Evolutionary conservation across 1,140 invertebrate genomes (phyloP).

Genomic region (Zaprionus ornatus): DNA sequence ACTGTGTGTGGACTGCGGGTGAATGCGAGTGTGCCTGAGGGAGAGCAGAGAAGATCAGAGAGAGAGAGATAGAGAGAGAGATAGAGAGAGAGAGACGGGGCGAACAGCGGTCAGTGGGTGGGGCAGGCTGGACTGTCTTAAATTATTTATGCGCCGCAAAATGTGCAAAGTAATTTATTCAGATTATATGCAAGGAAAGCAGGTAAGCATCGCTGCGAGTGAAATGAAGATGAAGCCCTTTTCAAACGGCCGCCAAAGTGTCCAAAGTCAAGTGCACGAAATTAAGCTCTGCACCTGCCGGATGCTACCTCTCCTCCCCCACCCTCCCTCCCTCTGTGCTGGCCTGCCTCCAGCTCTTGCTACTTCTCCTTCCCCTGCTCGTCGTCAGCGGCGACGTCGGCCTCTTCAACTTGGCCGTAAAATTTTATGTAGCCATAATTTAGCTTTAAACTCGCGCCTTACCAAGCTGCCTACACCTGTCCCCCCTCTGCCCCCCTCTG

Average conservation of each 20-base stretch:
- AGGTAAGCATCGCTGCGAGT: conserved; percentile 57
- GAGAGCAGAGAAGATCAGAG: no score
- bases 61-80: no score
- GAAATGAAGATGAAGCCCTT: conserved; percentile 62
- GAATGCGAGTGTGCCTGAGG: neutral
- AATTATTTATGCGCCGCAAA: conserved; percentile 80
- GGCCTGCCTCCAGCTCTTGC: no score
- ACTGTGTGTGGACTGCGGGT: neutral
- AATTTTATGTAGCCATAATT: conserved; percentile 77
- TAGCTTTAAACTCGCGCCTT: conserved; percentile 71
- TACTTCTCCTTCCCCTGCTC: neutral
- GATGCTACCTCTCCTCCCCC: neutral
- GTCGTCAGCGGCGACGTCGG: neutral
- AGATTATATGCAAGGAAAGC: conserved; percentile 74
- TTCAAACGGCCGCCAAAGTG: conserved; percentile 72
- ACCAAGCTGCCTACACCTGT: neutral
- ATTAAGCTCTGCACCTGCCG: conserved; percentile 75
- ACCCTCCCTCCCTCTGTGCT: neutral
- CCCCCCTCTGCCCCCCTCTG: conserved; percentile 10
- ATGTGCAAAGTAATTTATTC: conserved; percentile 81
- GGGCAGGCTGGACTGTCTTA: conserved; percentile 40
- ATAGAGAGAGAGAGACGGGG: no score
- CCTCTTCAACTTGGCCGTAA: conserved; percentile 59
- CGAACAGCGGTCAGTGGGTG: no score
- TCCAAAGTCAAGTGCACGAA: conserved; percentile 76